phyloP scores from a whole-genome alignment of 92 coral and sea anemone species.

The Bergia sp. region DNA sequence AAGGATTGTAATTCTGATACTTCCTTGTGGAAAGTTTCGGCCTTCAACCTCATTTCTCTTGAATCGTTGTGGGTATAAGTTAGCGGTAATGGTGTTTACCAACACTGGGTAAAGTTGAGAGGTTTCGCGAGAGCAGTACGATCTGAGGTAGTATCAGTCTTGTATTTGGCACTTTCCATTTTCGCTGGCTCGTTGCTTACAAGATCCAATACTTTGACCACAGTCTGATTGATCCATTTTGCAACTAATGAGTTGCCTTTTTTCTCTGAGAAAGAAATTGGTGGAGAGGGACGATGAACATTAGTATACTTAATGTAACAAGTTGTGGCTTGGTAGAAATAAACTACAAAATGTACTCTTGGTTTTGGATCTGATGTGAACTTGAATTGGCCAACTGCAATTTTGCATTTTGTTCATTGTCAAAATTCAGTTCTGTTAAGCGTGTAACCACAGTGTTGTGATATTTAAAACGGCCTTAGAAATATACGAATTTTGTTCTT shows the following conservation, averaged over 20 bases:
- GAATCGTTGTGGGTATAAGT: not conserved
- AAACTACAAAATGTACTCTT: too few relatives aligned
- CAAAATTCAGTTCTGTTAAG: not conserved
- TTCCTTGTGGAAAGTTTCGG: not conserved
- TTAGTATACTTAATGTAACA: not conserved
- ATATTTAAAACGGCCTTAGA: not conserved
- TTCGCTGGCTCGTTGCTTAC: not conserved
- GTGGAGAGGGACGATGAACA: not conserved
- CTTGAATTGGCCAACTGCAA: not conserved
- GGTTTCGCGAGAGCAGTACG: not conserved
- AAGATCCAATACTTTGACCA: constrained; percentile 10
- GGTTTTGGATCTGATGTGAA: not conserved
- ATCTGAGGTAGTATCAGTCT: too few relatives aligned
- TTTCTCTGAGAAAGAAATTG: not conserved
- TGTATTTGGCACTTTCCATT: not conserved
- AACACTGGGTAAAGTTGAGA: not conserved
- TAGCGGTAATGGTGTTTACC: not conserved
- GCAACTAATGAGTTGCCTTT: not conserved
- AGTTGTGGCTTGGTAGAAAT: not conserved
- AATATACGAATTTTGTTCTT: not conserved
- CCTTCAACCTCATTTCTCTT: not conserved
- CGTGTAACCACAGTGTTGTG: not conserved
- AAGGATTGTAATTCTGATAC: not conserved
- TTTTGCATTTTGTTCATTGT: not conserved
- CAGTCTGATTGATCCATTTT: not conserved